Evolutionary conservation across 2,888 invertebrate genomes (phyloP).

Genomic region (Yponomeuta malinellus): DNA sequence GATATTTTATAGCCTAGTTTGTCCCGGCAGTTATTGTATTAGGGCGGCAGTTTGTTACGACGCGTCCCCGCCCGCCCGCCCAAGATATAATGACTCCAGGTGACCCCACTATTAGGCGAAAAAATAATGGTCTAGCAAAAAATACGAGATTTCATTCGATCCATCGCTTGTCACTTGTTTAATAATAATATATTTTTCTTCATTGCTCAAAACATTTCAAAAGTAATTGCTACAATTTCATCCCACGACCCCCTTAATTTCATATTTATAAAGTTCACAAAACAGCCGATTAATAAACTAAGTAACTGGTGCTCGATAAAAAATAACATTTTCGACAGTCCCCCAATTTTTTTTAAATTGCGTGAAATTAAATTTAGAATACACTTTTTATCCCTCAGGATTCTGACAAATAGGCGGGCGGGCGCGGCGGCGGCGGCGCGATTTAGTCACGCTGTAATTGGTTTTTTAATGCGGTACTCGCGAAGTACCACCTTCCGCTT

Average conservation of each 20-base stretch:
- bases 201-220: not conserved
- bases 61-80: conserved; percentile 36
- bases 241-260: not conserved
- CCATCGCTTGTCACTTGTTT: not conserved
- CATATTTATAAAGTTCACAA: conserved; percentile 23
- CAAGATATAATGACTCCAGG: conserved; percentile 3
- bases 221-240: not conserved
- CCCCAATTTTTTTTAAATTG: conserved; percentile 67
- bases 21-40: conserved; percentile 81
- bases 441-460: conserved; percentile 74
- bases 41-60: conserved; percentile 74
- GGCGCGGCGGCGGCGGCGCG: conserved; percentile 51
- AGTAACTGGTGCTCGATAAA: conserved; percentile 52
- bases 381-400: conserved; percentile 68
- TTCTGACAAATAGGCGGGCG: conserved; percentile 70
- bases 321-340: conserved; percentile 55
- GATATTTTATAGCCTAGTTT: conserved; percentile 81
- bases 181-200: not conserved
- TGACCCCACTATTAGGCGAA: conserved; percentile 10
- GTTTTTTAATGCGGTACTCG: conserved; percentile 73
- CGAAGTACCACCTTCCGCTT: conserved; percentile 72
- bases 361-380: conserved; percentile 76
- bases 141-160: not conserved
- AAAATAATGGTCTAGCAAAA: conserved; percentile 7
- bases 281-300: conserved; percentile 56